phyloP scores from a whole-genome alignment of 2,113 vertebrate species.

The human (Homo sapiens) region GRCh38 chr12:86804501-86805000 shows the following conservation, averaged over 20 bases:
- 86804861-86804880: not conserved
- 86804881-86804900: not conserved
- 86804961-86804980: not conserved
- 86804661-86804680: not conserved
- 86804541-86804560: conserved; percentile 35
- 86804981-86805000: not conserved
- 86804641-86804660: not conserved
- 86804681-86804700: not conserved
- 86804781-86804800: not conserved
- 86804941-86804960: not conserved
- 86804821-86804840: not conserved
- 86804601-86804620: conserved; percentile 18
- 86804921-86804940: not conserved
- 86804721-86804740: not conserved
- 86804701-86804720: not conserved
- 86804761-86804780: not conserved
- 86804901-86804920: not conserved
- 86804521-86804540: not conserved
- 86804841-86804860: not conserved
- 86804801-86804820: not conserved
- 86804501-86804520: conserved; percentile 14
- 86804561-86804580: not conserved
- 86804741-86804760: not conserved
- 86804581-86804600: not conserved
- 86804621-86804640: not conserved